Evolutionary conservation across 2,113 vertebrate genomes (phyloP), one percentile per base, ranked within the genome.

Genomic region (Bambusicola thoracicus): DNA sequence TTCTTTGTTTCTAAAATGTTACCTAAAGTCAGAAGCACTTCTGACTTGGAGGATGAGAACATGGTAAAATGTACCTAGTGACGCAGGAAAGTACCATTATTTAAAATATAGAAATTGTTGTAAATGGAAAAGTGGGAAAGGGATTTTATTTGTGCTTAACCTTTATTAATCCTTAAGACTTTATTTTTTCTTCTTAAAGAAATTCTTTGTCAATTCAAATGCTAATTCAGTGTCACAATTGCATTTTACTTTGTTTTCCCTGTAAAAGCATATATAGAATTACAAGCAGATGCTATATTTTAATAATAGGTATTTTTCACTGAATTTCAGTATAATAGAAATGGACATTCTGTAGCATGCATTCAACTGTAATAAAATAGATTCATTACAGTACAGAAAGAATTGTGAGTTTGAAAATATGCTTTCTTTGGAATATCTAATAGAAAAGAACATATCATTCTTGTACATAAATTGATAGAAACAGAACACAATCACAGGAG

Each of bases 341-440:
- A 96, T 91, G 55, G 58, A 75, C 86, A 86, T 55, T 89, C 84
- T 95, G 62, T 66, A 68, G 13, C 61, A 81, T 38, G 40, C 10
- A 15, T 90, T 94, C 95, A 95, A 63, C 66, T 92, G 29, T 85
- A 96, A 62, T 87, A 93, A 96, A 97, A 96, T 94, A 70, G 87
- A 96, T 94, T 91, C 36, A 96, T 97, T 96, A 80, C 16, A 85
- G 53, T 70, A 70, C 0, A 1, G 68, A 79, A 81, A 93, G 18
- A 32, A 62, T 30, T 75, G 56, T 73, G 59, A 94, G 58, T 44
- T 85, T 94, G 66, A 88, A 91, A 95, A 73, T 87, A 65, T 22
- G 43, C 85, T 96, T 84, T 91, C 82, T 91, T 96, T 68, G 91
- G 43, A 86, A 92, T 93, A 91, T 92, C 94, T 93, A 95, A 93